These are phyloP conservation scores for Brachionus calyciflorus DNA, from an alignment of 1,140 invertebrate species.

Conservation along the genomic window DNA sequence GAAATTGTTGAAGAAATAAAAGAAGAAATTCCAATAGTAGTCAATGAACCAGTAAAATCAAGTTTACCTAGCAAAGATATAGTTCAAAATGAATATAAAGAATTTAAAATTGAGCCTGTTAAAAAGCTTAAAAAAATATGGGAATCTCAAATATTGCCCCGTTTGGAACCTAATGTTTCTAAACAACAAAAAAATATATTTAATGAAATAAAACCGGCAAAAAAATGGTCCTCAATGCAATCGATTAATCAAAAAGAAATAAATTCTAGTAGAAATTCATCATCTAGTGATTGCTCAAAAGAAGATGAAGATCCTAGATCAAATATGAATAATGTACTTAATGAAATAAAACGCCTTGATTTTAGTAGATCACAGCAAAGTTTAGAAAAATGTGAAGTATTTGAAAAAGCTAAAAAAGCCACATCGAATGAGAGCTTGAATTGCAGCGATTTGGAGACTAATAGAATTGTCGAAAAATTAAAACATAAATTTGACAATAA, in stretches of 20 bases:
- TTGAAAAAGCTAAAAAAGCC: neutral
- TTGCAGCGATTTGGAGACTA: neutral
- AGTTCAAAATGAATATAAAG: neutral
- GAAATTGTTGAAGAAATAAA: neutral
- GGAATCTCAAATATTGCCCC: neutral
- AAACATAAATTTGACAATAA: constrained; percentile 1
- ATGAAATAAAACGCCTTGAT: neutral
- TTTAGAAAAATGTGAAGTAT: no score
- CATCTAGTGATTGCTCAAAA: neutral
- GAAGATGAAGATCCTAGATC: neutral
- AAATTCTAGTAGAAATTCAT: neutral
- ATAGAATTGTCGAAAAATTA: neutral
- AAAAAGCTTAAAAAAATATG: neutral
- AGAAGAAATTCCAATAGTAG: neutral
- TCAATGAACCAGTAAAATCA: neutral
- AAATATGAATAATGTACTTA: neutral
- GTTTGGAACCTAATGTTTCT: no score
- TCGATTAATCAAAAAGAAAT: neutral
- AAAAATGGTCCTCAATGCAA: neutral
- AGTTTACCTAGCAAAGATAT: neutral
- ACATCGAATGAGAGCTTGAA: neutral
- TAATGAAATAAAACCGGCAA: neutral
- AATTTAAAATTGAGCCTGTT: neutral
- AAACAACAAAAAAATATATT: neutral
- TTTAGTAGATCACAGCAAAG: neutral